phyloP scores from a whole-genome alignment of 1,140 invertebrate genomes.

The Sinonovacula constricta region DNA sequence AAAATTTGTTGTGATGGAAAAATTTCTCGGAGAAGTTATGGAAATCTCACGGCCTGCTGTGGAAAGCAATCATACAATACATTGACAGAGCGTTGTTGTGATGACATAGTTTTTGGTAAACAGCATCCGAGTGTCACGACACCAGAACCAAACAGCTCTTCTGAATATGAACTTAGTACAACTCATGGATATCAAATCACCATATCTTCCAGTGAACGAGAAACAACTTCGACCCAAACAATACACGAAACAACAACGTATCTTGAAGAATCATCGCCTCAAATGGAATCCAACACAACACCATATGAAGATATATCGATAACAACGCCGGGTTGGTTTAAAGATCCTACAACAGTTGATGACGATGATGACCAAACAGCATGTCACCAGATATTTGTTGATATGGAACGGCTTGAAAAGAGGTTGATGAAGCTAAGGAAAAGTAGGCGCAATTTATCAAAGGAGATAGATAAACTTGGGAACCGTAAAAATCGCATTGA shows the following conservation, averaged over 20 bases:
- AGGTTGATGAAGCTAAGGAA: background rate
- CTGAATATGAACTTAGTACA: background rate
- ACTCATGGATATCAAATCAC: background rate
- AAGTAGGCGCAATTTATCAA: background rate
- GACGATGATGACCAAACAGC: background rate
- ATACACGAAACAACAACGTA: background rate
- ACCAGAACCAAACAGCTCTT: background rate
- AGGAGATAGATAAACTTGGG: background rate
- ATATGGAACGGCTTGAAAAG: background rate
- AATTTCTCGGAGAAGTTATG: background rate
- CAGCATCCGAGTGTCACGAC: background rate
- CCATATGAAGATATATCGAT: background rate
- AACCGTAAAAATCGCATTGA: too few relatives aligned
- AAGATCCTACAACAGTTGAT: too few relatives aligned
- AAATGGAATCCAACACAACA: background rate
- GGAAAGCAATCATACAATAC: slow-evolving; percentile 6
- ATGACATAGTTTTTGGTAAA: background rate
- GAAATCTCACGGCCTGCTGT: slow-evolving; percentile 8
- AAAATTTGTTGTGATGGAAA: slow-evolving; percentile 4
- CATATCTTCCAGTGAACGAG: background rate
- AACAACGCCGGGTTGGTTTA: background rate
- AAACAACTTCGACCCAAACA: background rate
- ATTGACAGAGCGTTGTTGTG: background rate
- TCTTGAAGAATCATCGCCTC: background rate
- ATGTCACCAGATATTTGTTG: too few relatives aligned